A percentile compares a stretch with the other conserved stretches of the same genome.
Evolutionary conservation across 2,797 vertebrate species (phyloP).

Genomic region (Galaxias olidus): DNA sequence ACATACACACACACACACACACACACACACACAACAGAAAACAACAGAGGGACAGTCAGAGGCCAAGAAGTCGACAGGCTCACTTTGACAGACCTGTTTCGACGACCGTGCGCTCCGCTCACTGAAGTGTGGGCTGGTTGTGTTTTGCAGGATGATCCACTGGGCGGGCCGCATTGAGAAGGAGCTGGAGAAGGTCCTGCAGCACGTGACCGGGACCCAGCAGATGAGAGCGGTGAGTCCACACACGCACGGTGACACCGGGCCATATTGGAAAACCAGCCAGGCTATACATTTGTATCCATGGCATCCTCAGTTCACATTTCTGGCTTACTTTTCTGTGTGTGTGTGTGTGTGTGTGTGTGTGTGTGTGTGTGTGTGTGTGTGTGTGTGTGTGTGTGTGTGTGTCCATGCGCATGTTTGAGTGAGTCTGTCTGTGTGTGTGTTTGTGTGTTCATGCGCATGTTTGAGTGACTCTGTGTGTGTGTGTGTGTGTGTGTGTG

Average conservation of each 20-base stretch:
- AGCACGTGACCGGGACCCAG: conserved; percentile 92
- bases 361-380: not conserved
- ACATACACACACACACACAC: conserved; percentile 26
- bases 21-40: conserved; percentile 14
- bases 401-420: conserved; percentile 11
- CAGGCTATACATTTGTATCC: not conserved
- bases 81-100: too few species aligned
- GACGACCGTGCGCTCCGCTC: not conserved
- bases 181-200: conserved; percentile 95
- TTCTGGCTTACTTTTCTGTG: not conserved
- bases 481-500: conserved; percentile 20
- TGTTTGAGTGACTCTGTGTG: conserved; percentile 22
- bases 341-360: conserved; percentile 7
- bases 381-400: conserved; percentile 9
- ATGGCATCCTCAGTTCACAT: not conserved
- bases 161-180: conserved; percentile 97
- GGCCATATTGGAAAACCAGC: not conserved
- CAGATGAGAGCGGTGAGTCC: conserved; percentile 91
- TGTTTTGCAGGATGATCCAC: conserved; percentile 90
- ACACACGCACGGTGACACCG: too few species aligned
- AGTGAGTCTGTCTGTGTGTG: not conserved
- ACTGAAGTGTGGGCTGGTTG: conserved; percentile 13
- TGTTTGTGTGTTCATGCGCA: not conserved
- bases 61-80: too few species aligned
- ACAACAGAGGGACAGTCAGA: not conserved